These are phyloP conservation scores for Akabosia matsudoensis DNA, from an alignment of 1,140 invertebrate species.

Conservation along the genomic window DNA sequence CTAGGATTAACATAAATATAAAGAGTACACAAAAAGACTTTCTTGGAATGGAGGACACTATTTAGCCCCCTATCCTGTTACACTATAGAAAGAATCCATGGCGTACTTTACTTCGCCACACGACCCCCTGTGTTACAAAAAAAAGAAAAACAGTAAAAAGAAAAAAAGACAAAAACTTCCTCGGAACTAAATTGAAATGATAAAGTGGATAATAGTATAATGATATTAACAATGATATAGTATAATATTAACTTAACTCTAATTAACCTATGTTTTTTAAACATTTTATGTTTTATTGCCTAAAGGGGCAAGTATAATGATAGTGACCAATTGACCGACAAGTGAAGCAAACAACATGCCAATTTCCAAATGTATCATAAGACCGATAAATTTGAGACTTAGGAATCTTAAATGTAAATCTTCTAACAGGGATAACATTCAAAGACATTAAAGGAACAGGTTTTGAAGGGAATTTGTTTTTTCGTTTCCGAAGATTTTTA, in stretches of 20 bases:
- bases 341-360: neutral
- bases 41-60: too few relatives aligned
- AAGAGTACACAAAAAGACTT: too few relatives aligned
- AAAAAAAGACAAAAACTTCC: neutral
- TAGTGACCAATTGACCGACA: neutral
- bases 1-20: too few relatives aligned
- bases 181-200: neutral
- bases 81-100: neutral
- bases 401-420: neutral
- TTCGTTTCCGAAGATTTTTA: neutral
- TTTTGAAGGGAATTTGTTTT: neutral
- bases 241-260: too few relatives aligned
- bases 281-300: too few relatives aligned
- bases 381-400: neutral
- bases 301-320: neutral
- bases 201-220: too few relatives aligned
- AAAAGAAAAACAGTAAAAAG: neutral
- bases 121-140: neutral
- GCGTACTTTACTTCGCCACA: neutral
- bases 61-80: too few relatives aligned
- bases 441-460: neutral
- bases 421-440: neutral
- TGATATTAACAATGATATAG: too few relatives aligned
- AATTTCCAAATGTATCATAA: neutral
- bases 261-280: too few relatives aligned